Evolutionary conservation across 2,797 vertebrate species (phyloP), one percentile per base, ranked within the genome.

Genomic region (Periophthalmus magnuspinnatus): DNA sequence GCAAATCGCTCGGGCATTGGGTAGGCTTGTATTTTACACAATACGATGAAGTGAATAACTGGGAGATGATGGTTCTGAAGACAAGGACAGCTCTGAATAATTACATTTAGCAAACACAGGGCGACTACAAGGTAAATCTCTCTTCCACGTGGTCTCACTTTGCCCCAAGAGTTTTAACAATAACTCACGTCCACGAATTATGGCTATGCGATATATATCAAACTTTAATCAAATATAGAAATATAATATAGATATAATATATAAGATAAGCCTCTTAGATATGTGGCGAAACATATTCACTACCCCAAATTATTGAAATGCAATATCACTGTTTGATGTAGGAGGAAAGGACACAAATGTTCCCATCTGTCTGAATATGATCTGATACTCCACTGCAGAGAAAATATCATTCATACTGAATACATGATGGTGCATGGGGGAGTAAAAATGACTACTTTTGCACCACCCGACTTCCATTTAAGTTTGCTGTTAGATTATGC

Each of bases 41-140:
- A 85, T 77, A 79, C 33, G 70, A 84, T 80, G 85, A 86, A 69
- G 82, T 84, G 89, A 91, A 91, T 90, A 86, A 88, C 82, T 88
- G 84, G 81, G 79, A 81, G 82, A 74, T 70, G 83, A 81, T 57
- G 69, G 74, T 77, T 71, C 79, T 67, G 67, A 86, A 90, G 84
- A 86, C 81, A 84, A 69, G 28, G 80, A 81, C 80, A 36, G 72
- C 28, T 63, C 45, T 67, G 81, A 87, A 89, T 88, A 87, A 91
- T 89, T 88, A 87, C 75, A 82, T 16, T 84, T 84, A 77, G 79
- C 75, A 85, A 91, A 84, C 80, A 73, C 70, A 34, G 1, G 59
- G 69, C 65, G 77, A 82, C 82, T 80, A 74, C 86, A 77, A 71
- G 64, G 74, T 77, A 71, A 68, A 74, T 75, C 54, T 72, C 68